Conservation (phyloP, 2,113 vertebrate genomes). For the Lamprologus lemairii region DNA sequence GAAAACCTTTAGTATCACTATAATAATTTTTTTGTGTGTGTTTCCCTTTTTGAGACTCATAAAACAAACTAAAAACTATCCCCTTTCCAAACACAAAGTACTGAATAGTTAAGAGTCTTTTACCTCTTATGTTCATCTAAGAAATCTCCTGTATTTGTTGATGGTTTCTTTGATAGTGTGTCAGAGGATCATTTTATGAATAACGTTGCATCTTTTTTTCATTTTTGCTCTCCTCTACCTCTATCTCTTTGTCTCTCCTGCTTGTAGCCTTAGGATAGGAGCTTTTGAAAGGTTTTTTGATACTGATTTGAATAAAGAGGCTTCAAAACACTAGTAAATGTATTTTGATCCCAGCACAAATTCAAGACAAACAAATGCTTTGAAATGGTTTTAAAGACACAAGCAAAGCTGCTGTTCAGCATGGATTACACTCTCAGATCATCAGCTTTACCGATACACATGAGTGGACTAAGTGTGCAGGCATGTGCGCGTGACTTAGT, state of each 20-base stretch:
- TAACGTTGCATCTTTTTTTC: neutral
- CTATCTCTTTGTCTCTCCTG: neutral
- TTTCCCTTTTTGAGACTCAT: neutral
- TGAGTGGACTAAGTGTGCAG: constrained; percentile 15
- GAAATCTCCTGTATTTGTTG: neutral
- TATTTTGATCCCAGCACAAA: constrained; percentile 35
- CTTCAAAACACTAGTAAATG: constrained; percentile 31
- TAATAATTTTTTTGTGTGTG: neutral
- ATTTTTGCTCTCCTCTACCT: neutral
- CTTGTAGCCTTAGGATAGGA: neutral
- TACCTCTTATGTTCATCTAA: neutral
- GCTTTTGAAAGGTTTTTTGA: neutral
- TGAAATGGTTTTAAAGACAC: constrained; percentile 17
- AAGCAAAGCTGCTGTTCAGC: constrained; percentile 5
- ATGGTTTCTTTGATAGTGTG: neutral
- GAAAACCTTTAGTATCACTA: neutral
- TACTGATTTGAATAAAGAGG: constrained; percentile 42
- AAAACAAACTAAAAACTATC: neutral
- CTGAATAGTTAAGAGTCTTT: neutral
- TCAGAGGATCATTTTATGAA: neutral
- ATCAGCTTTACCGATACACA: constrained; percentile 42
- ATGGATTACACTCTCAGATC: constrained; percentile 48
- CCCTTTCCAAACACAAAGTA: neutral
- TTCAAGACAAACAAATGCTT: neutral
- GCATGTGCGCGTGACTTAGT: neutral